Evolutionary conservation across 2,888 invertebrate species (phyloP), one percentile per base, ranked within the genome.

Genomic region (Meloe dianella): DNA sequence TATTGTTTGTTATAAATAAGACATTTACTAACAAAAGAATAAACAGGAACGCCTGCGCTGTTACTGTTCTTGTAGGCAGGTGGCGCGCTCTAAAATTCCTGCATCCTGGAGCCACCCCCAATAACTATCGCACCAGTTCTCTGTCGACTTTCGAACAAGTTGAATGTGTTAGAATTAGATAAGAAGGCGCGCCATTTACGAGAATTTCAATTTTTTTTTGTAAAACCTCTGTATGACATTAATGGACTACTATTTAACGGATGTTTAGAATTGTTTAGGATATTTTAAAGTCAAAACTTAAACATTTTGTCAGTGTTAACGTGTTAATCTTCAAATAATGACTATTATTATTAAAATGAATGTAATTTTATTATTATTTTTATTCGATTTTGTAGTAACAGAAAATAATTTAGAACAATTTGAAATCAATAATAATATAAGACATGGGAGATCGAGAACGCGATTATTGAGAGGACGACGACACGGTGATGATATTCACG

Each of bases 381-480:
- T 74, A 59, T 27, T 75, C 38, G 68, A 74, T 57, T 66, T 72
- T 60, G 63, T 73, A 54, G 57, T 64, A 27, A 71, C 71, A 12
- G 70, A 73, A 57, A 69, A 74, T 64, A 69, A 72, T 60, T 64
- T 70, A 17, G 72, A 71, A 64, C 62, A 72, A 66, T 64, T 73
- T 41, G 73, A 72, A 69, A 4, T 51, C 22, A 67, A 54, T 35
- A 75, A 73, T 67, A 78, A 73, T 66, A 86, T 87, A 68, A 82
- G 87, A 47, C 87, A 87, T 74, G 80, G 85, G 22, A 80, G 85
- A 59, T 86, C 86, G 20, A 81, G 85, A 59, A 86, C 86, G 51
- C 82, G 84, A 66, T 78, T 83, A 29, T 72, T 81, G 32, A 70
- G 81, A 64, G 74, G 77, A 24, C 64, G 77, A 58, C 73, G 78